Evolutionary conservation across 2,113 vertebrate species (phyloP).

Genomic region (Tauraco erythrolophus): DNA sequence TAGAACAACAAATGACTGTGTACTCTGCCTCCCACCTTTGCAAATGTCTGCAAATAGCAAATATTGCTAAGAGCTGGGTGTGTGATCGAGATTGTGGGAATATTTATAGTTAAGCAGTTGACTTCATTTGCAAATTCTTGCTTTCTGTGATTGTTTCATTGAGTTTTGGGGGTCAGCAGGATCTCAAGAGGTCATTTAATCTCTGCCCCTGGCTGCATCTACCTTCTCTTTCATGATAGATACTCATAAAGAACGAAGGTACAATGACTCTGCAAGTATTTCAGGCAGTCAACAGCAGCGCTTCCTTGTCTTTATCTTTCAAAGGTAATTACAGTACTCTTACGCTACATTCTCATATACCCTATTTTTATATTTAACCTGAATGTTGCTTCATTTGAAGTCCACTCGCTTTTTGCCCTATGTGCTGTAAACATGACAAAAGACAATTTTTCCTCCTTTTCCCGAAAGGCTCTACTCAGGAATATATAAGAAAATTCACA

Average conservation of each 20-base stretch:
- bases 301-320: not conserved
- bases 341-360: not conserved
- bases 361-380: not conserved
- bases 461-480: not conserved
- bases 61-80: not conserved
- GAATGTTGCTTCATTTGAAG: not conserved
- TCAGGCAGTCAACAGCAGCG: not conserved
- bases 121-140: not conserved
- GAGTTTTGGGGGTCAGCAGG: not conserved
- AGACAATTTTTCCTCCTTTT: not conserved
- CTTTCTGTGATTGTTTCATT: not conserved
- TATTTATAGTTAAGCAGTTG: not conserved
- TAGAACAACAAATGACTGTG: not conserved
- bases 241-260: not conserved
- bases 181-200: not conserved
- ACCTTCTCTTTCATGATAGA: not conserved
- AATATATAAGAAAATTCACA: not conserved
- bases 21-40: not conserved
- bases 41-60: not conserved
- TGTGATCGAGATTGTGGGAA: not conserved
- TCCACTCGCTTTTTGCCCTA: not conserved
- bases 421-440: not conserved
- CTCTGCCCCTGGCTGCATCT: not conserved
- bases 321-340: not conserved
- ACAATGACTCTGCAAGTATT: not conserved